A percentile compares a stretch with the other conserved stretches of the same genome.
These are phyloP conservation scores for Hydroisotoma schaefferi DNA, from an alignment of 2,888 invertebrate genomes.

Conservation along the genomic window DNA sequence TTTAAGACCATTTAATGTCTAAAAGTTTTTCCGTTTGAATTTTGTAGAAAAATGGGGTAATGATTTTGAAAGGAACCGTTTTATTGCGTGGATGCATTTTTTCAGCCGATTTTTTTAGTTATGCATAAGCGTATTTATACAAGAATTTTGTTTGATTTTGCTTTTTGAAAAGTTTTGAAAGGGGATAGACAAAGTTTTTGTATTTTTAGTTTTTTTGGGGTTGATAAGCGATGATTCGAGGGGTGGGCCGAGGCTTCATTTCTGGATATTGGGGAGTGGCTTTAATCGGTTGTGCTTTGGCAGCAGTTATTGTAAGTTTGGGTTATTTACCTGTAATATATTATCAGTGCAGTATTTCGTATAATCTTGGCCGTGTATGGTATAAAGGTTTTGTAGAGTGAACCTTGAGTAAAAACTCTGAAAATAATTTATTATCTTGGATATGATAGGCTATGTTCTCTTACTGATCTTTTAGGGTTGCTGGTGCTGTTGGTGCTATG, in stretches of 20 bases:
- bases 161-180: neutral
- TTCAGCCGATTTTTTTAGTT: too few species aligned
- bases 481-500: slow-evolving; percentile 39
- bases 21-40: too few species aligned
- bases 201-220: slow-evolving; percentile 1
- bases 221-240: slow-evolving; percentile 21
- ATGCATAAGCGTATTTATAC: too few species aligned
- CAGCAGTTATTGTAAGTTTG: slow-evolving; percentile 27
- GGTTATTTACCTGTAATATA: neutral
- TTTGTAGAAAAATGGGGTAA: neutral
- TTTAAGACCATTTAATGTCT: too few species aligned
- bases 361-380: neutral
- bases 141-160: neutral
- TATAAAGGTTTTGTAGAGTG: neutral
- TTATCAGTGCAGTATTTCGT: neutral
- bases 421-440: too few species aligned
- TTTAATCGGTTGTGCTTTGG: slow-evolving; percentile 29
- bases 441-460: too few species aligned
- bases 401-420: neutral
- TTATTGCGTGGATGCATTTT: too few species aligned
- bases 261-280: slow-evolving; percentile 37
- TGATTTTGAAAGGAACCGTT: too few species aligned
- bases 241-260: slow-evolving; percentile 39
- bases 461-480: slow-evolving; percentile 27
- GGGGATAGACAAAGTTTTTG: neutral